These are phyloP conservation scores for Cheumatopsyche charites DNA, from an alignment of 1,140 invertebrate species.

Conservation along the genomic window DNA sequence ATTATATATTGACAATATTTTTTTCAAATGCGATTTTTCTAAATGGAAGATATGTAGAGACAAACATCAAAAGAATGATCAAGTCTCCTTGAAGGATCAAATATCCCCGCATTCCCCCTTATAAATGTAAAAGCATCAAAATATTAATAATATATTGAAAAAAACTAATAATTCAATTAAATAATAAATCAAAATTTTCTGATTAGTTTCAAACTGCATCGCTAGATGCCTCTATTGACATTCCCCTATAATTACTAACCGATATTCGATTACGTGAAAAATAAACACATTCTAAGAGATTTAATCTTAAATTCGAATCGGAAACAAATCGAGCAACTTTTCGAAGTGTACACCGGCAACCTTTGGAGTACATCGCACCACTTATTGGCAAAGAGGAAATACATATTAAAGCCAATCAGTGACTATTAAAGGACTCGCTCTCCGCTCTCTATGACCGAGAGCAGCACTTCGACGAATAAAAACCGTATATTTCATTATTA, in stretches of 20 bases:
- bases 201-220: neutral
- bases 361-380: slow-evolving; percentile 39
- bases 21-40: no score
- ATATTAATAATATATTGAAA: no score
- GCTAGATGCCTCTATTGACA: neutral
- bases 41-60: no score
- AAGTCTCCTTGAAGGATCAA: no score
- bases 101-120: no score
- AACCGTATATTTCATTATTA: slow-evolving; percentile 1
- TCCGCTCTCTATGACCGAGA: slow-evolving; percentile 36
- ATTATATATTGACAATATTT: no score
- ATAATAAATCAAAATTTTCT: neutral
- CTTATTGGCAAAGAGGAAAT: slow-evolving; percentile 41
- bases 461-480: slow-evolving; percentile 34
- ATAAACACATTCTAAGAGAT: neutral
- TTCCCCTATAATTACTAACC: neutral
- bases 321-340: slow-evolving; percentile 22
- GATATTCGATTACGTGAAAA: neutral
- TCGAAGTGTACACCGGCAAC: slow-evolving; percentile 2
- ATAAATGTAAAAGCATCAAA: no score
- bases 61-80: no score
- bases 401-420: slow-evolving; percentile 40
- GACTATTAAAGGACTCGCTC: slow-evolving; percentile 38
- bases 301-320: no score
- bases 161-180: neutral